Conservation (phyloP, 1,140 invertebrate genomes). For the Drosophila navojoa region DNA sequence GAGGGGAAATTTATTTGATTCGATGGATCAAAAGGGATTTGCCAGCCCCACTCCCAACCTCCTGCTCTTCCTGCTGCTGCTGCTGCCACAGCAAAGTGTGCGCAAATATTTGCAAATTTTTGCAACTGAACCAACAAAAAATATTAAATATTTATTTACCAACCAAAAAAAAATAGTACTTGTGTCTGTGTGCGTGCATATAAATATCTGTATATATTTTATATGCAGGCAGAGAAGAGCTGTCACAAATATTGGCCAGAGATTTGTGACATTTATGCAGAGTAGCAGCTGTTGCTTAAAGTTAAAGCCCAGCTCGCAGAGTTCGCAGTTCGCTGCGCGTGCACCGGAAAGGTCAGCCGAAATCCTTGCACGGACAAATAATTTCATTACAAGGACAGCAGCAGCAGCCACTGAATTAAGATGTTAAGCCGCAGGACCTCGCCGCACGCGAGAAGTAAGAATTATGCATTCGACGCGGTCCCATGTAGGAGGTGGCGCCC, state of each 20-base stretch:
- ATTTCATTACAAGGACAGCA: slow-evolving; percentile 68
- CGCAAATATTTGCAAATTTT: slow-evolving; percentile 66
- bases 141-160: slow-evolving; percentile 59
- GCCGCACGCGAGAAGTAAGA: slow-evolving; percentile 60
- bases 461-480: slow-evolving; percentile 64
- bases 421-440: slow-evolving; percentile 40
- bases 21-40: slow-evolving; percentile 30
- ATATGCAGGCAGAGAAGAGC: slow-evolving; percentile 6
- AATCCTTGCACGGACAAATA: slow-evolving; percentile 69
- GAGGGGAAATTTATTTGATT: slow-evolving; percentile 17
- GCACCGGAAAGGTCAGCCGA: slow-evolving; percentile 12
- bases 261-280: slow-evolving; percentile 32
- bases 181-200: neutral
- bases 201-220: neutral
- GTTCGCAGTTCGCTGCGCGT: neutral
- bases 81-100: slow-evolving; percentile 43
- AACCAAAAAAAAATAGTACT: slow-evolving; percentile 3
- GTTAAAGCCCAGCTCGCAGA: slow-evolving; percentile 22
- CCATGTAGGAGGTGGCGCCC: slow-evolving; percentile 6
- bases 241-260: slow-evolving; percentile 39
- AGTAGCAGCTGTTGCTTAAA: slow-evolving; percentile 9
- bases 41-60: slow-evolving; percentile 2
- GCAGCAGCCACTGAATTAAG: slow-evolving; percentile 60
- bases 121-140: slow-evolving; percentile 41
- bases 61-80: neutral